Conservation (phyloP, 1,140 invertebrate species). For the Dendroctonus valens region DNA sequence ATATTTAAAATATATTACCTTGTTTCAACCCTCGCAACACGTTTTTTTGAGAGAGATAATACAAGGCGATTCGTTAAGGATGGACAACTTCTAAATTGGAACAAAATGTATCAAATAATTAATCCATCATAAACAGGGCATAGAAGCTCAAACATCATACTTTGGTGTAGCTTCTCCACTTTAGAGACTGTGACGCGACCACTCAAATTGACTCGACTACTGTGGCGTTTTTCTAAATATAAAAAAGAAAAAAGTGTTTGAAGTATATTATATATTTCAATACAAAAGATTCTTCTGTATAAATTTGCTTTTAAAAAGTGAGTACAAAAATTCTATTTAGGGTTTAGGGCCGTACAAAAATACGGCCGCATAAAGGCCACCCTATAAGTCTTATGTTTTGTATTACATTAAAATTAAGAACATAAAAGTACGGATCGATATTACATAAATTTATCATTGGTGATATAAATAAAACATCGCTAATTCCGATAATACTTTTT, state of each 20-base stretch:
- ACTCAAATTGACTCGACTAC: no score
- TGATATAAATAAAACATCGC: conserved; percentile 13
- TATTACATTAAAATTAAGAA: conserved; percentile 35
- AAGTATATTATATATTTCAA: conserved; percentile 46
- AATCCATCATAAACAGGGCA: no score
- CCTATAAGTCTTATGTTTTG: conserved; percentile 47
- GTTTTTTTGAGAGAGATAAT: no score
- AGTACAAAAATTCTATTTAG: conserved; percentile 44
- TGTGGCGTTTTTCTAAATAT: not conserved
- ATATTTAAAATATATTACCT: not conserved
- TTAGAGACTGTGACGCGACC: no score
- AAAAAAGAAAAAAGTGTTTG: not conserved
- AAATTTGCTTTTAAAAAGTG: conserved; percentile 42
- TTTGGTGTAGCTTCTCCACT: no score
- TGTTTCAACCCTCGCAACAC: not conserved
- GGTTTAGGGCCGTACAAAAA: conserved; percentile 37
- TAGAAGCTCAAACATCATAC: no score
- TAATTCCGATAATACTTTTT: conserved; percentile 12
- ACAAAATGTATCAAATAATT: no score
- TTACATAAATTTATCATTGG: conserved; percentile 18
- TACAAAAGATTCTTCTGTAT: conserved; percentile 47
- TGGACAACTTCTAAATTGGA: no score
- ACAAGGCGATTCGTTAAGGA: no score
- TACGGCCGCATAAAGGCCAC: conserved; percentile 46
- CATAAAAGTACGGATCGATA: conserved; percentile 32